Conservation (phyloP, 2,797 vertebrate genomes). For the Arctocebus calabarensis region DNA sequence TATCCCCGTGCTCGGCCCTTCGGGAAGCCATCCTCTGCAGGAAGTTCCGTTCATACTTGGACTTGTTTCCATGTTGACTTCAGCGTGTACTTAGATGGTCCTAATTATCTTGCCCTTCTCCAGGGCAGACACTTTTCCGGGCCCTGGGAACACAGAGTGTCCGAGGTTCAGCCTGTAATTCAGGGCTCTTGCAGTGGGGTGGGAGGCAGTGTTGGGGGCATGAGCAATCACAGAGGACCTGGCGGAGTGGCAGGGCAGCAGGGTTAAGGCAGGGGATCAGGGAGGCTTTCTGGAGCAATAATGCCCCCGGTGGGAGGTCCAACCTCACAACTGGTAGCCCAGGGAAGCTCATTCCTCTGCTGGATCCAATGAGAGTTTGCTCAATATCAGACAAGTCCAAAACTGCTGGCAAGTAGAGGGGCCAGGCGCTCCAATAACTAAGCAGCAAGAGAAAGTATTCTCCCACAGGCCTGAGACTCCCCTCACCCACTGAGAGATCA, state of each 20-base stretch:
- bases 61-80: not conserved
- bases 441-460: not conserved
- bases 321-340: not conserved
- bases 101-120: not conserved
- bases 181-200: not conserved
- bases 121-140: too few relatives aligned
- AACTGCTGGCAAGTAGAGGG: not conserved
- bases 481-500: not conserved
- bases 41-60: not conserved
- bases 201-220: not conserved
- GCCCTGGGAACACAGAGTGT: not conserved
- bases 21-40: not conserved
- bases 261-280: not conserved
- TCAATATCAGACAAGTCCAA: not conserved
- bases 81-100: too few relatives aligned
- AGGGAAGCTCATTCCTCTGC: not conserved
- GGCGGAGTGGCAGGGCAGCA: too few relatives aligned
- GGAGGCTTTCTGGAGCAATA: not conserved
- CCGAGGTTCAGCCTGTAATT: not conserved
- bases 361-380: not conserved
- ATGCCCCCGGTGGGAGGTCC: not conserved
- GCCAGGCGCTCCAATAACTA: not conserved
- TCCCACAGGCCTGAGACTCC: not conserved
- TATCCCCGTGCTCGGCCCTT: too few relatives aligned
- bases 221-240: rapidly evolving